Evolutionary conservation across 2,888 invertebrate genomes (phyloP).

Genomic region (Hydraecia micacea): DNA sequence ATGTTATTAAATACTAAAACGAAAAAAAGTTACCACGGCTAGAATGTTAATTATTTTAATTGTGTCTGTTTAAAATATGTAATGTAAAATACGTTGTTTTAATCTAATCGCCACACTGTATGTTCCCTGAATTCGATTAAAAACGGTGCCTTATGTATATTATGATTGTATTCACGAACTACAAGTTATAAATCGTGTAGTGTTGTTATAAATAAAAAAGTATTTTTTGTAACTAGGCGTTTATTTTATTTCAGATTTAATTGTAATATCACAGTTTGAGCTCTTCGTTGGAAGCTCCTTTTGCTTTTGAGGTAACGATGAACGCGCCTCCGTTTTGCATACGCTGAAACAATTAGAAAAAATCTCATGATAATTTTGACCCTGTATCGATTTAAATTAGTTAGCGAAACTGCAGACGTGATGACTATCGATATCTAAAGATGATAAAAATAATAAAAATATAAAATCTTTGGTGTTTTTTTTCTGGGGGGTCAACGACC

Average conservation of each 20-base stretch:
- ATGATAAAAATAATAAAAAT: too few relatives aligned
- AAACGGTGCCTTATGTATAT: conserved; percentile 1
- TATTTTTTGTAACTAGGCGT: not conserved
- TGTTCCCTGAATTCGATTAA: not conserved
- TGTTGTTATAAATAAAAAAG: conserved; percentile 17
- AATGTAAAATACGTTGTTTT: too few relatives aligned
- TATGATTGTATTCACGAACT: conserved; percentile 1
- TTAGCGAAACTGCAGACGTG: too few relatives aligned
- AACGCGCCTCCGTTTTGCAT: conserved; percentile 18
- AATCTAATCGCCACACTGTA: too few relatives aligned
- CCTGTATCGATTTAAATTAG: too few relatives aligned
- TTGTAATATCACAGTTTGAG: conserved; percentile 54
- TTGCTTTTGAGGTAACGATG: conserved; percentile 1
- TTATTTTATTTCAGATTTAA: conserved; percentile 27
- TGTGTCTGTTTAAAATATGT: too few relatives aligned
- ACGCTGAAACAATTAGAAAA: conserved; percentile 35
- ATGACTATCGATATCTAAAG: too few relatives aligned
- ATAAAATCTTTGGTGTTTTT: too few relatives aligned
- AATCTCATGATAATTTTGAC: not conserved
- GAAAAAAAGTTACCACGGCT: too few relatives aligned
- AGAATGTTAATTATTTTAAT: too few relatives aligned
- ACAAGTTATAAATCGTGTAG: conserved; percentile 25
- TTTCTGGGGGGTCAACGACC: too few relatives aligned
- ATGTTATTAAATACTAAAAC: too few relatives aligned
- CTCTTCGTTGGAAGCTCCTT: conserved; percentile 16